A percentile compares a stretch with the other conserved stretches of the same genome.
phyloP scores from a whole-genome alignment of 2,113 vertebrate species.

The Diphyllodes magnificus region DNA sequence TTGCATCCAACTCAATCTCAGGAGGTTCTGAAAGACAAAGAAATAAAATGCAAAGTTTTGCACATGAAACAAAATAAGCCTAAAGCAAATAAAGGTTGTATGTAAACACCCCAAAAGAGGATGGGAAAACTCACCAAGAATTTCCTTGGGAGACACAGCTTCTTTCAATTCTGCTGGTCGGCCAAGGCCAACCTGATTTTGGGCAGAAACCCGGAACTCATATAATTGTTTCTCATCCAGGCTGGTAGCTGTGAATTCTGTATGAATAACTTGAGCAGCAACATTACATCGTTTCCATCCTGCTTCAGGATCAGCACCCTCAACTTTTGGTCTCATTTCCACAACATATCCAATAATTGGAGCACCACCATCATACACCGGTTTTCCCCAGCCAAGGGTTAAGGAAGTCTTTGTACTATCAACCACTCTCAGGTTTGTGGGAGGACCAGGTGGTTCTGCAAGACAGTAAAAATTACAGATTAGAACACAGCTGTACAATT shows the following conservation, averaged over 20 bases:
- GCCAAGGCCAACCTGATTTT: slow-evolving; percentile 96
- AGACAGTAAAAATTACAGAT: slow-evolving; percentile 11
- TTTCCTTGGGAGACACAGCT: slow-evolving; percentile 89
- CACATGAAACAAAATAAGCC: neutral
- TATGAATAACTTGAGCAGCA: slow-evolving; percentile 87
- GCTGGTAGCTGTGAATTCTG: slow-evolving; percentile 88
- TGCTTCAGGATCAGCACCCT: slow-evolving; percentile 83
- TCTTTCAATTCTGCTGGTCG: slow-evolving; percentile 87
- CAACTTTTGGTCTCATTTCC: slow-evolving; percentile 83
- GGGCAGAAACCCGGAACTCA: slow-evolving; percentile 94
- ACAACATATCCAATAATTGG: slow-evolving; percentile 95
- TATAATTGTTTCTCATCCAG: slow-evolving; percentile 87
- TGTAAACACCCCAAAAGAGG: neutral
- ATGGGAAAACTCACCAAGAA: slow-evolving; percentile 80
- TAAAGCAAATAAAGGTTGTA: neutral
- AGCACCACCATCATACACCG: slow-evolving; percentile 90
- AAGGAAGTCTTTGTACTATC: slow-evolving; percentile 90
- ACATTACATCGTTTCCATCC: slow-evolving; percentile 95
- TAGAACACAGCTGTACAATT: neutral
- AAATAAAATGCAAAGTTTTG: neutral
- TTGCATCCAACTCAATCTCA: slow-evolving; percentile 91
- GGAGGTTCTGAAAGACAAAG: slow-evolving; percentile 83
- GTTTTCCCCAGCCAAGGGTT: slow-evolving; percentile 89
- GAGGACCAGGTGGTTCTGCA: slow-evolving; percentile 92
- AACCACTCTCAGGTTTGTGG: slow-evolving; percentile 87